Evolutionary conservation across 2,113 vertebrate genomes (phyloP).

Genomic region (Chinchilla lanigera): DNA sequence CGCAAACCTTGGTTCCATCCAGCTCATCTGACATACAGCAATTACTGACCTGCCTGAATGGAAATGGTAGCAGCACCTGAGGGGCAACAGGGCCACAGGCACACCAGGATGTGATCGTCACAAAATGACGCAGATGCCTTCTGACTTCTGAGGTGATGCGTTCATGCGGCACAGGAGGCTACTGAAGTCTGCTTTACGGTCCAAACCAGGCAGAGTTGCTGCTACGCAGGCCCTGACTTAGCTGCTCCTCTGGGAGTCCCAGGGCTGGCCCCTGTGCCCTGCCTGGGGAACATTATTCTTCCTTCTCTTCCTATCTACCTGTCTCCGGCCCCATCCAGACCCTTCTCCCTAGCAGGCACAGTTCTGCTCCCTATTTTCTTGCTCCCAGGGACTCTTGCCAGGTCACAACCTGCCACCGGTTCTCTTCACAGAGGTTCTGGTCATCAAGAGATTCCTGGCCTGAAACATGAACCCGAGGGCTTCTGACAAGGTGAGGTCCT

Average conservation of each 20-base stretch:
- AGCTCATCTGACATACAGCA: background rate
- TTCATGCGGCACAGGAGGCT: accelerated
- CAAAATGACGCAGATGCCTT: too few relatives aligned
- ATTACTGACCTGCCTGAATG: background rate
- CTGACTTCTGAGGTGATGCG: accelerated
- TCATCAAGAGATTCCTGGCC: conserved; percentile 63
- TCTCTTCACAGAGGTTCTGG: conserved; percentile 63
- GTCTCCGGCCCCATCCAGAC: background rate
- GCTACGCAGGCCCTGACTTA: background rate
- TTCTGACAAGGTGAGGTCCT: conserved; percentile 66
- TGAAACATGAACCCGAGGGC: conserved; percentile 51
- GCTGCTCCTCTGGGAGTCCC: background rate
- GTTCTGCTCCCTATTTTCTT: background rate
- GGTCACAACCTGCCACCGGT: background rate
- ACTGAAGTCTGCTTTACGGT: background rate
- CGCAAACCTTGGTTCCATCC: background rate
- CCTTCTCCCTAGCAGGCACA: background rate
- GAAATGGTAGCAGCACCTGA: background rate
- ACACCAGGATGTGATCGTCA: background rate
- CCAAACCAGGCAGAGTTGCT: too few relatives aligned
- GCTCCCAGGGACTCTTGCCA: background rate
- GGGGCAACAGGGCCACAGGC: background rate
- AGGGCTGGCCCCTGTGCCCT: background rate
- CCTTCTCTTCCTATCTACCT: background rate
- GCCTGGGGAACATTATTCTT: too few relatives aligned